Evolutionary conservation across 2,113 vertebrate species (phyloP), one percentile per base, ranked within the genome.

Genomic region (Oryzias javanicus): DNA sequence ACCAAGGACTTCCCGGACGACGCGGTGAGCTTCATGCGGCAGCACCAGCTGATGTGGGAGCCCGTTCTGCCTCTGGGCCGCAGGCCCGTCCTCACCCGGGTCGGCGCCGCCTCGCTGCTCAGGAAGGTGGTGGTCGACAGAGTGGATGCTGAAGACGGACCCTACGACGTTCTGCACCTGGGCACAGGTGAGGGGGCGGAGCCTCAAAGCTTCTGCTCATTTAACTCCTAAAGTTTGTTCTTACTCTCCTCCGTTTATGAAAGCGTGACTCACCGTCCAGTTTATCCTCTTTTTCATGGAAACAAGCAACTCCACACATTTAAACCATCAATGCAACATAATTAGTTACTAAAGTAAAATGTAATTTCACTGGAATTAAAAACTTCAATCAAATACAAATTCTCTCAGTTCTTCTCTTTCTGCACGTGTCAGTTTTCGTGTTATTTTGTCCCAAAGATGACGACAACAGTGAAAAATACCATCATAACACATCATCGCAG

Each of bases 1-100:
- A 95, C 94, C 40, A 90, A 90, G 55, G 94, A 95, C 76, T 94
- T 94, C 27, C 91, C 94, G 0, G 94, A 95, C 0, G 92, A 95
- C 19, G 85, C 94, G 74, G 92, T 95, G 74, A 93, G 92, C 89
- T 95, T 95, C 86, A 91, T 94, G 91, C 88, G 94, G 58, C 51
- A 76, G 60, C 94, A 95, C 72, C 94, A 94, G 86, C 89, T 95
- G 68, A 95, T 95, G 94, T 95, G 93, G 93, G 92, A 93, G 50
- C 87, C 92, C 0, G 84, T 95, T 41, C 78, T 91, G 42, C 93
- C 94, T 0, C 80, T 91, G 76, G 86, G 90, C n/a, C 71, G 74
- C 4, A 82, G 75, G 56, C 94, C 94, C 0, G 5, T 92, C 44
- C 67, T 95, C 27, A 82, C 91, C 44, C 76, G 80, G 10, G 85